Evolutionary conservation across 1,140 invertebrate species (phyloP).

Genomic region (Antheraea pernyi): DNA sequence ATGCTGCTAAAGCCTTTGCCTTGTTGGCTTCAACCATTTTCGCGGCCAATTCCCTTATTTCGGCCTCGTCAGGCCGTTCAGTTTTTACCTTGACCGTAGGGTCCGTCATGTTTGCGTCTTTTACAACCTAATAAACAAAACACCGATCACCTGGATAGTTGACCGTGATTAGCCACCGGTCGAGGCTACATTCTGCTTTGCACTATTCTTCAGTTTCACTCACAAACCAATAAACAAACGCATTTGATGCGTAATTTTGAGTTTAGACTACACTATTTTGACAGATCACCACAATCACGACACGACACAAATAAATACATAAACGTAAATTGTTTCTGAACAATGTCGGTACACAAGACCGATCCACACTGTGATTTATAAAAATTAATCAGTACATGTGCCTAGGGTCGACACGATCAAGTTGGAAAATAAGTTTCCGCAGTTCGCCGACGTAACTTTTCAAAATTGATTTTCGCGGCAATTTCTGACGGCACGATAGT

Average conservation of each 20-base stretch:
- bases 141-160: neutral
- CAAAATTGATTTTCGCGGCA: slow-evolving; percentile 37
- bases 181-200: slow-evolving; percentile 54
- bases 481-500: slow-evolving; percentile 17
- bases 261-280: slow-evolving; percentile 59
- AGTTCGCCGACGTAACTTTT: slow-evolving; percentile 35
- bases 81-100: slow-evolving; percentile 84
- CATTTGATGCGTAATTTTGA: slow-evolving; percentile 37
- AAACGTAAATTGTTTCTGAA: neutral
- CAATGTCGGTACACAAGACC: neutral
- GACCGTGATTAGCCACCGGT: neutral
- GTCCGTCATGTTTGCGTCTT: slow-evolving; percentile 54
- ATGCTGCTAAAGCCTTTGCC: slow-evolving; percentile 81
- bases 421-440: slow-evolving; percentile 50
- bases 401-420: slow-evolving; percentile 15
- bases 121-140: neutral
- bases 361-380: neutral
- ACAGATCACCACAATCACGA: slow-evolving; percentile 41
- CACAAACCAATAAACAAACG: slow-evolving; percentile 53
- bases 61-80: slow-evolving; percentile 91
- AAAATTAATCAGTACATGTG: neutral
- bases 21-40: slow-evolving; percentile 93
- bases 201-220: slow-evolving; percentile 33
- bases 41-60: slow-evolving; percentile 90
- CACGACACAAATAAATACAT: neutral